Evolutionary conservation across 35 echinoderm and acorn worm species (phyloP).

Genomic region (Lytechinus pictus): DNA sequence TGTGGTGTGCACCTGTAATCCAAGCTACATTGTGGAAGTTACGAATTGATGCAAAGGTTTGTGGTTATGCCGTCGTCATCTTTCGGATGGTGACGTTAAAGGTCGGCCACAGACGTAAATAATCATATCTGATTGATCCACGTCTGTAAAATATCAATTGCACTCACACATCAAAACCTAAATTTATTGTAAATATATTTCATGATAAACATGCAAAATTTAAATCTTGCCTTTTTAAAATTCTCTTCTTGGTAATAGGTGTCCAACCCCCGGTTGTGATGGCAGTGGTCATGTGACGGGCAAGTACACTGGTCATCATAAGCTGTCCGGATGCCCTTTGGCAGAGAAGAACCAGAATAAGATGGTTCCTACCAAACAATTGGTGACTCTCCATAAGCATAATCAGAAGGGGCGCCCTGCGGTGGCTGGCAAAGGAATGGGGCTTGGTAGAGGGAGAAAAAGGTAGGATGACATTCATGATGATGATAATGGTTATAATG

Average conservation of each 20-base stretch:
- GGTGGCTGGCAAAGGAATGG: conserved; percentile 43
- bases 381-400: background rate
- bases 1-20: no score
- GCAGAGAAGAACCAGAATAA: conserved; percentile 75
- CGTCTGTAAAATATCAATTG: no score
- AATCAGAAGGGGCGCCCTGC: conserved; percentile 79
- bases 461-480: conserved; percentile 53
- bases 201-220: no score
- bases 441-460: conserved; percentile 70
- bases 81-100: no score
- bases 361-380: conserved; percentile 22
- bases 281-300: conserved; percentile 95
- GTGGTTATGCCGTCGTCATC: no score
- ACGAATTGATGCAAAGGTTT: no score
- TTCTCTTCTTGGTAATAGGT: conserved; percentile 53
- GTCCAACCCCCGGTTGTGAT: conserved; percentile 93
- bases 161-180: no score
- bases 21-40: no score
- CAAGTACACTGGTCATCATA: conserved; percentile 88
- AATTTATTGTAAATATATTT: no score
- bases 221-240: background rate
- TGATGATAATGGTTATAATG: no score
- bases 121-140: no score
- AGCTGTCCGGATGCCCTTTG: conserved; percentile 92
- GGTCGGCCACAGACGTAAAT: no score